Base-by-base conservation (phyloP, 1,140 invertebrate species). In the Conopomorpha cramerella region DNA sequence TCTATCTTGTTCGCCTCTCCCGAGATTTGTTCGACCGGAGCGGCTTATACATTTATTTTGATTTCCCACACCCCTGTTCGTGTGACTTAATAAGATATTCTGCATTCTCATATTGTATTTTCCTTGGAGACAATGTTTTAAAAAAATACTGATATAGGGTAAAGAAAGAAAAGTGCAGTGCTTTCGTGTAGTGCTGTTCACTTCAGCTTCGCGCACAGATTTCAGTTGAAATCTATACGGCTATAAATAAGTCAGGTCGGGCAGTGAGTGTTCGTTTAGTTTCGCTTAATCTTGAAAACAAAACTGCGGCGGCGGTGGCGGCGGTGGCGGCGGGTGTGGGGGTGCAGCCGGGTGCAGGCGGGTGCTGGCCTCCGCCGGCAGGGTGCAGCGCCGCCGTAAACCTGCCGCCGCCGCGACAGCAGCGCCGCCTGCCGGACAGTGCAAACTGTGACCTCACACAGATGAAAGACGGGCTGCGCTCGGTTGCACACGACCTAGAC, bases 1-100 rank as follows among this genome's bases (percentile, higher is more conserved):
- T 74, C 70, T 61, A 66, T 74, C 70, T 74, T 72, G 63, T 71
- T 66, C 63, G 62, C 34, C 53, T 63, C 66, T 66, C 66, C 41
- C 34, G 64, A 71, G 64, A 70, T 60, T 56, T 36, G 53, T 50
- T 56, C 46, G 13, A 15, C 8, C 13, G 3, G 16, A 10, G n/a
- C n/a, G n/a, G n/a, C n/a, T n/a, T n/a, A n/a, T n/a, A n/a, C n/a
- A n/a, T n/a, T n/a, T n/a, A n/a, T n/a, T n/a, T n/a, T n/a, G n/a
- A n/a, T n/a, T n/a, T n/a, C n/a, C n/a, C n/a, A n/a, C n/a, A n/a
- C n/a, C n/a, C n/a, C n/a, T n/a, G n/a, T n/a, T n/a, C n/a, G n/a
- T n/a, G n/a, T n/a, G n/a, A n/a, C n/a, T n/a, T n/a, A n/a, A n/a
- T n/a, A n/a, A n/a, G n/a, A n/a, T n/a, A n/a, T n/a, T n/a, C n/a